A percentile compares a stretch with the other conserved stretches of the same genome.
Conservation (phyloP, 1,140 invertebrate genomes). For the Drosophila ananassae region DNA sequence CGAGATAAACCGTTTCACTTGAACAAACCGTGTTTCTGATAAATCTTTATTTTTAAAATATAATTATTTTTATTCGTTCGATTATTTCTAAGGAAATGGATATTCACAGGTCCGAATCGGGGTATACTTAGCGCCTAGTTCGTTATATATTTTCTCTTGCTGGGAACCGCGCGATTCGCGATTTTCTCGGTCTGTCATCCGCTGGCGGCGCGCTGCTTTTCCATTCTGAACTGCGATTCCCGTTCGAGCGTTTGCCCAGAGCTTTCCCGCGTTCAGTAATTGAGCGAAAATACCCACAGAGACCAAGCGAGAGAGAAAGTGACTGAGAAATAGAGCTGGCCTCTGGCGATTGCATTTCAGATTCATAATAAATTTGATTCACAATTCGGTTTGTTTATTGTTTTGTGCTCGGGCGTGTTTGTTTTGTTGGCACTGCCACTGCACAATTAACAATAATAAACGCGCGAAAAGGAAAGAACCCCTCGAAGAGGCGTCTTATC, state of each 20-base stretch:
- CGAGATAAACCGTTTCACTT: constrained; percentile 4
- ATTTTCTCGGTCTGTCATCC: constrained; percentile 53
- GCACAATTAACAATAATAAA: constrained; percentile 16
- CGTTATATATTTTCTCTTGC: neutral
- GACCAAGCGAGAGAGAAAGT: constrained; percentile 4
- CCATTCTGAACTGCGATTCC: constrained; percentile 71
- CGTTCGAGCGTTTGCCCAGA: constrained; percentile 46
- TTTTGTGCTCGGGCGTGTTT: constrained; percentile 7
- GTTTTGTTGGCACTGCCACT: constrained; percentile 28
- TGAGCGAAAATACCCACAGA: constrained; percentile 13
- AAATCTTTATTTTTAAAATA: neutral
- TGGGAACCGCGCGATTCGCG: constrained; percentile 27
- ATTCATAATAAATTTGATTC: constrained; percentile 40
- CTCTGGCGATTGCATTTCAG: constrained; percentile 34
- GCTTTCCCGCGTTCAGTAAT: constrained; percentile 68
- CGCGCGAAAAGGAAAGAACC: neutral
- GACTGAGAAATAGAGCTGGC: constrained; percentile 17
- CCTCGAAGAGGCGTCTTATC: constrained; percentile 13
- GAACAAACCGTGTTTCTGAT: neutral
- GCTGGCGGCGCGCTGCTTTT: constrained; percentile 72
- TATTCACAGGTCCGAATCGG: neutral
- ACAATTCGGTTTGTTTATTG: constrained; percentile 28
- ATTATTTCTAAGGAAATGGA: neutral
- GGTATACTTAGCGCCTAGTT: constrained; percentile 19
- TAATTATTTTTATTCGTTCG: neutral